These are phyloP conservation scores for Gallinago stenura DNA, from an alignment of 2,797 vertebrate species.

Conservation along the genomic window DNA sequence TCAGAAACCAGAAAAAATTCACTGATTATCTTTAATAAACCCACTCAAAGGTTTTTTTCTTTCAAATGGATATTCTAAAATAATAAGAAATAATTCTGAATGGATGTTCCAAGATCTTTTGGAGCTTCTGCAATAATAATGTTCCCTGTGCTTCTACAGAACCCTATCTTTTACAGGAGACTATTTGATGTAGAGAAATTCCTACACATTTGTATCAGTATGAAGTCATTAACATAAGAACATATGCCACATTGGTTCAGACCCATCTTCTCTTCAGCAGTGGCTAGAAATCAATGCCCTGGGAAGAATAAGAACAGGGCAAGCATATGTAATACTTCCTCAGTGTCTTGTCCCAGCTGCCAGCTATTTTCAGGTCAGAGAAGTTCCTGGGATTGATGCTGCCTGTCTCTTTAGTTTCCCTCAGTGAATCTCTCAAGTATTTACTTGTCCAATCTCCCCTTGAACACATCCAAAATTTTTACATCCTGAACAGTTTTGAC, in stretches of 20 bases:
- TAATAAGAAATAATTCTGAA: background rate
- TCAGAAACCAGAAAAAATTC: background rate
- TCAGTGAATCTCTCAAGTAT: background rate
- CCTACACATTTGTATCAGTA: constrained; percentile 40
- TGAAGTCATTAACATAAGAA: constrained; percentile 62
- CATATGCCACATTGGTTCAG: constrained; percentile 57
- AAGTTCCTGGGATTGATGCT: constrained; percentile 59
- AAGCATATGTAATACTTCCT: constrained; percentile 62
- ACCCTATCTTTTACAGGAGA: background rate
- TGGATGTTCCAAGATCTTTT: background rate
- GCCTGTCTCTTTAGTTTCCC: constrained; percentile 43
- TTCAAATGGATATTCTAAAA: background rate
- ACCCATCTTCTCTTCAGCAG: constrained; percentile 53
- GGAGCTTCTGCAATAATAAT: background rate
- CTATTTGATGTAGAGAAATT: constrained; percentile 39
- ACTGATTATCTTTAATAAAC: background rate
- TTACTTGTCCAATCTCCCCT: background rate
- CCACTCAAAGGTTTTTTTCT: background rate
- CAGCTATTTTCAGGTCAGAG: constrained; percentile 66
- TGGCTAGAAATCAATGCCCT: constrained; percentile 60
- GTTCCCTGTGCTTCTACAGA: background rate
- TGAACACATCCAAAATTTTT: constrained; percentile 15
- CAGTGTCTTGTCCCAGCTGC: constrained; percentile 61
- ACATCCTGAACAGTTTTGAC: background rate
- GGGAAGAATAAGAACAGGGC: constrained; percentile 54